These are phyloP conservation scores for Plebejus melissa DNA, from an alignment of 2,888 invertebrate species.

Conservation along the genomic window DNA sequence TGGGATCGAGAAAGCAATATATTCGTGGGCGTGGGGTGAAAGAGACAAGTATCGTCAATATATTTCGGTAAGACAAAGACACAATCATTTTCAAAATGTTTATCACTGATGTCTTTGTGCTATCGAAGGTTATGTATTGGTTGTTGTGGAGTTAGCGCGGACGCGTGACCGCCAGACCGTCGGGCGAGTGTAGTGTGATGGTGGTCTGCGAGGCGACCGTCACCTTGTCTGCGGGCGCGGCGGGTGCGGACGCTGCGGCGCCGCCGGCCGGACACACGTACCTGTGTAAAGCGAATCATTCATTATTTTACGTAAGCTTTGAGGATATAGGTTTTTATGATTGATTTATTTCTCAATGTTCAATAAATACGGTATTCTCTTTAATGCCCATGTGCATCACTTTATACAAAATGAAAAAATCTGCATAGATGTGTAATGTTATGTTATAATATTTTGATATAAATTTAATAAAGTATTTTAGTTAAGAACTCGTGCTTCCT, in stretches of 20 bases:
- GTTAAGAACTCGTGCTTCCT: too few relatives aligned
- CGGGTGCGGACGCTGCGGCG: constrained; percentile 33
- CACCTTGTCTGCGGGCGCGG: constrained; percentile 39
- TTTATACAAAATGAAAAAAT: too few relatives aligned
- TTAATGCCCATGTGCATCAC: too few relatives aligned
- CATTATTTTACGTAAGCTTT: too few relatives aligned
- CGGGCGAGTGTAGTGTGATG: constrained; percentile 67
- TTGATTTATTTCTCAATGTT: too few relatives aligned
- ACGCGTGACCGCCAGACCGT: constrained; percentile 48
- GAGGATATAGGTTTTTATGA: too few relatives aligned
- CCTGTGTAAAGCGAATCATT: neutral
- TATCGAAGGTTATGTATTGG: neutral
- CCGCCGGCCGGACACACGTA: constrained; percentile 41
- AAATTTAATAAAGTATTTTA: too few relatives aligned
- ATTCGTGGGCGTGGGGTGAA: neutral
- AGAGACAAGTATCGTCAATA: neutral
- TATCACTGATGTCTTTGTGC: neutral
- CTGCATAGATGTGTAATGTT: too few relatives aligned
- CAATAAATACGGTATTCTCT: too few relatives aligned
- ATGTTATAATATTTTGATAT: too few relatives aligned
- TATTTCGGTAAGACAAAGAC: neutral
- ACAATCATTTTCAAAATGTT: neutral
- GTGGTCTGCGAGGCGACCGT: constrained; percentile 67
- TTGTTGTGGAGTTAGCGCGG: constrained; percentile 46
- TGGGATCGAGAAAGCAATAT: neutral